phyloP scores from a whole-genome alignment of 2,113 vertebrate genomes.

The Paralichthys olivaceus region DNA sequence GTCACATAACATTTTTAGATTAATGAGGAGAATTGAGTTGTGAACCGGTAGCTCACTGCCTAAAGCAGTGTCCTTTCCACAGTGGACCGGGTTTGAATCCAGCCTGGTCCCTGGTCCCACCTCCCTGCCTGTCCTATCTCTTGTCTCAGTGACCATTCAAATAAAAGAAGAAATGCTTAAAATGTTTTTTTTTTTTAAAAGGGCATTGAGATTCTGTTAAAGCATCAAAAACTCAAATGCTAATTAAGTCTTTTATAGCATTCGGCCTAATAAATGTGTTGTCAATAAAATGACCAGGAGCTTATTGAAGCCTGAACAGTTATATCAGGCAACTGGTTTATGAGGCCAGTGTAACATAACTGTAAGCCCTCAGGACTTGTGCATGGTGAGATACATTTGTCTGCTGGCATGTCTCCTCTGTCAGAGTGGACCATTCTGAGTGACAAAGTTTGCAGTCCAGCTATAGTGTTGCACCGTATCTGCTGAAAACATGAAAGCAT shows the following conservation, averaged over 20 bases:
- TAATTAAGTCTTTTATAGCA: neutral
- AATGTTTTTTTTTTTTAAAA: neutral
- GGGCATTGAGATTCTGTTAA: neutral
- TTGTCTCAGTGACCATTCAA: neutral
- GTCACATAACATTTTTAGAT: too few species aligned
- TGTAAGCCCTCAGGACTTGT: slow-evolving; percentile 24
- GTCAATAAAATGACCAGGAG: neutral
- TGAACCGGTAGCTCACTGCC: neutral
- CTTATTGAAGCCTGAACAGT: slow-evolving; percentile 16
- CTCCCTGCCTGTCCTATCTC: neutral
- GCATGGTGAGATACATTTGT: slow-evolving; percentile 38
- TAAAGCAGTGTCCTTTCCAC: too few species aligned
- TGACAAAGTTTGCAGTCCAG: neutral
- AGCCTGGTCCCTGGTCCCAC: neutral
- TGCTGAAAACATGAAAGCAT: neutral
- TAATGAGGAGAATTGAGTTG: too few species aligned
- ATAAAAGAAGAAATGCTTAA: neutral
- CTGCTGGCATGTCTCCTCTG: slow-evolving; percentile 36
- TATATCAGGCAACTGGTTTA: slow-evolving; percentile 22
- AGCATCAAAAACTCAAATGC: neutral
- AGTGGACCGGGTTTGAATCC: neutral
- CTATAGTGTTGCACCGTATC: neutral
- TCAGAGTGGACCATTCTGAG: slow-evolving; percentile 12
- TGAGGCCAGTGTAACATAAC: slow-evolving; percentile 29
- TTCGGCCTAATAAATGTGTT: neutral